Evolutionary conservation across 2,888 invertebrate genomes (phyloP), one percentile per base, ranked within the genome.

Genomic region (Anthoptus insignis): DNA sequence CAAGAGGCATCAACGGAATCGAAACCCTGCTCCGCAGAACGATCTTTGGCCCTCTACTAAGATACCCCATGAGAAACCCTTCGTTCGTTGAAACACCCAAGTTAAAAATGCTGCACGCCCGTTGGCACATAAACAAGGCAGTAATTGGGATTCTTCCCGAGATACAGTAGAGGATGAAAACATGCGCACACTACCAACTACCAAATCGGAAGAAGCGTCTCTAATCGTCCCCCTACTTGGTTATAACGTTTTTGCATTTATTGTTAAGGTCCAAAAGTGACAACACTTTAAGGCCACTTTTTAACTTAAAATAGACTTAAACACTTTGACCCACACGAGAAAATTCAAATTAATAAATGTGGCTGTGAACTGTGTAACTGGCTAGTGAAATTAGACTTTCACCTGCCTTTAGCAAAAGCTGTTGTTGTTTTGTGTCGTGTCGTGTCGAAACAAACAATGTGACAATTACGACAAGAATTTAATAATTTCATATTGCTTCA

Each of bases 351-450:
- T 27, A 7, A 27, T 27, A 3, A 27, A 27, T n/a, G n/a, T n/a
- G n/a, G n/a, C n/a, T 27, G 7, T 27, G 3, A 5, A 27, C 27
- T 5, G 7, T 14, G 14, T 52, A 19, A 52, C 19, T 52, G 50
- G 50, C 29, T 52, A 8, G 19, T 29, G 9, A 52, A 52, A 13
- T 29, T 52, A 27, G 32, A 52, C 13, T 52, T 52, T 29, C 50
- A 29, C 50, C 11, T 52, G 4, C 32, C 50, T 1, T 8, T 52
- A 19, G 8, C 14, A 16, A 2, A 14, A 6, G 5, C 14, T 3
- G n/a, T n/a, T n/a, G n/a, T n/a, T n/a, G n/a, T n/a, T n/a, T n/a
- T n/a, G n/a, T n/a, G n/a, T n/a, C n/a, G n/a, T n/a, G n/a, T n/a
- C n/a, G n/a, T n/a, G n/a, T n/a, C n/a, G n/a, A n/a, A n/a, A n/a